phyloP scores from a whole-genome alignment of 1,140 invertebrate genomes.

The Hyphantria cunea region DNA sequence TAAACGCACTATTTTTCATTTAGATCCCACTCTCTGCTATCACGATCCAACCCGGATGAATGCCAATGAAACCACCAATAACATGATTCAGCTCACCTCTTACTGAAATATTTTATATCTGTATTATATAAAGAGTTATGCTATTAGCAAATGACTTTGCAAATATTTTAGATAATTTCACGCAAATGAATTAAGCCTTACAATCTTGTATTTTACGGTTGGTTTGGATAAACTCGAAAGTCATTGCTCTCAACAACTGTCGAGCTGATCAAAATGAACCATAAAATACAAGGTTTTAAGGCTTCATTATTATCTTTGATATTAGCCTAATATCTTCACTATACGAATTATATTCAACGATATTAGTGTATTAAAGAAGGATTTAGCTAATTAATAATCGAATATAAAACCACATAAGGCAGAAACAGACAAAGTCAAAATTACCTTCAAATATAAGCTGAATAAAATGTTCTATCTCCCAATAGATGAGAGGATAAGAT shows the following conservation, averaged over 20 bases:
- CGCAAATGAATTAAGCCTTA: too few relatives aligned
- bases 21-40: conserved; percentile 19
- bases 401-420: conserved; percentile 4
- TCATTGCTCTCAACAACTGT: not conserved
- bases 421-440: conserved; percentile 10
- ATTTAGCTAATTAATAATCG: not conserved
- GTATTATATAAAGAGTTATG: too few relatives aligned
- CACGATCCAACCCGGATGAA: conserved; percentile 8
- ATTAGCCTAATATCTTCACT: too few relatives aligned
- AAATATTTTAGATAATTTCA: too few relatives aligned
- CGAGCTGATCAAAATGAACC: not conserved
- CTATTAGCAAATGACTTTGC: too few relatives aligned
- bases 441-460: conserved; percentile 32
- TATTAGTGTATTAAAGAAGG: too few relatives aligned
- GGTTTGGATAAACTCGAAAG: too few relatives aligned
- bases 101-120: not conserved
- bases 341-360: too few relatives aligned
- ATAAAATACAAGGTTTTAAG: conserved; percentile 2
- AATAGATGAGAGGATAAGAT: conserved; percentile 32
- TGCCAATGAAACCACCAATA: too few relatives aligned
- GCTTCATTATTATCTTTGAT: too few relatives aligned
- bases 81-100: not conserved
- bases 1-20: conserved; percentile 38
- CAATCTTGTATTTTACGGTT: too few relatives aligned
- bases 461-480: conserved; percentile 37